A percentile compares a stretch with the other conserved stretches of the same genome.
Conservation (phyloP, 1,140 invertebrate species). For the Grapholita molesta region DNA sequence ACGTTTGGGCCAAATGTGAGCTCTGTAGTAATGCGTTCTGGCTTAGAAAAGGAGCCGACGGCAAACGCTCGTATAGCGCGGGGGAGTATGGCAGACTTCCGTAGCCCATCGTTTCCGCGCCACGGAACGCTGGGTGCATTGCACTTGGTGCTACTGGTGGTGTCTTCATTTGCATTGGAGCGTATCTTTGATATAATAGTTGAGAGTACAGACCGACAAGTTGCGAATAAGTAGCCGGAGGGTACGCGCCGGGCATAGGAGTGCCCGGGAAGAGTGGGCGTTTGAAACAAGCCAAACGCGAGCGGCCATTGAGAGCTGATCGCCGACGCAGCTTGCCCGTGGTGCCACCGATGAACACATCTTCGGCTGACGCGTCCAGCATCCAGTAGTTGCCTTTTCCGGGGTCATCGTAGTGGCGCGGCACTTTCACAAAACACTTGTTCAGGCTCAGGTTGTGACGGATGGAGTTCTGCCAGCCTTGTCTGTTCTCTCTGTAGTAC, state of each 20-base stretch:
- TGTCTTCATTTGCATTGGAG: constrained; percentile 62
- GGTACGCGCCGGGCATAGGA: constrained; percentile 73
- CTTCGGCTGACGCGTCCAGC: constrained; percentile 95
- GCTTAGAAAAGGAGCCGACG: constrained; percentile 44
- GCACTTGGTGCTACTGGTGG: constrained; percentile 54
- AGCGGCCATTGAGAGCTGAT: constrained; percentile 90
- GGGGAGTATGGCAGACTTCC: constrained; percentile 50
- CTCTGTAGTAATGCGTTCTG: constrained; percentile 44
- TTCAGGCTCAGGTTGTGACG: constrained; percentile 98
- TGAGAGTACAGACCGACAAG: constrained; percentile 69
- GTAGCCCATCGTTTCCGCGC: constrained; percentile 44
- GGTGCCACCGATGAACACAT: constrained; percentile 98
- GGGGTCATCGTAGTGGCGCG: constrained; percentile 95
- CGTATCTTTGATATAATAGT: constrained; percentile 76
- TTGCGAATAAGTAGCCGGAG: constrained; percentile 66
- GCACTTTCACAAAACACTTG: constrained; percentile 99
- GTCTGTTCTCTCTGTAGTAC: constrained; percentile 98
- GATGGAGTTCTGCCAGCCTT: constrained; percentile 99
- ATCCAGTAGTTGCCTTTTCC: constrained; percentile 99
- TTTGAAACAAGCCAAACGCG: constrained; percentile 92
- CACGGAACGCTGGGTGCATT: constrained; percentile 60
- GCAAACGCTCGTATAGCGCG: constrained; percentile 53
- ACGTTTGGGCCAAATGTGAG: constrained; percentile 28
- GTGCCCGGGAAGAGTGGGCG: constrained; percentile 79
- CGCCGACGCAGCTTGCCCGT: constrained; percentile 95